Evolutionary conservation across 2,888 invertebrate species (phyloP), one percentile per base, ranked within the genome.

Genomic region (Aromia moschata): DNA sequence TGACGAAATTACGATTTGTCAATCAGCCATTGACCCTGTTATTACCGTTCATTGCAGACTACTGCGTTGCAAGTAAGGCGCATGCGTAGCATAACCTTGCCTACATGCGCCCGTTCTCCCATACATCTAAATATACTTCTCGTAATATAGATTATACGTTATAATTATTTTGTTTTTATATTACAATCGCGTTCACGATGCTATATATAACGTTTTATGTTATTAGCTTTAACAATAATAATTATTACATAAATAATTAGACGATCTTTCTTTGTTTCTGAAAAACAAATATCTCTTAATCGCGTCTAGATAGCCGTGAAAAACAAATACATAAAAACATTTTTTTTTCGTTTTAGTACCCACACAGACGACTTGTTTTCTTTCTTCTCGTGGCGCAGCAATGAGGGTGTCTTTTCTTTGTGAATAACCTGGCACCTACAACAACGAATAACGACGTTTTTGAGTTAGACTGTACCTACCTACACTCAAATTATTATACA

Each of bases 1-100:
- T 79, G 78, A 76, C 72, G 74, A 76, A 77, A 77, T 76, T 77
- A 75, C 75, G 76, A 78, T 77, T 79, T 78, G 76, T 79, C 78
- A 79, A 77, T 77, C 77, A 79, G 78, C 71, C 79, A 75, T 76
- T 79, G 79, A 79, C 78, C 79, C 77, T 77, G 74, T 75, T 77
- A 76, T 75, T 77, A 74, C 49, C 11, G 49, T 49, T 46, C 56
- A 44, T 63, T 65, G 62, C 63, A 68, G 67, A 68, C 67, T 63
- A 68, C 62, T 65, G 67, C 67, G 63, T 40, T 62, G 61, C 52
- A 53, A 43, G 43, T 49, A 56, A 10, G 54, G 56, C 65, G 65
- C 65, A 40, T 58, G 64, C 64, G 60, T 64, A 62, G 63, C 61
- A 63, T 67, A 67, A 67, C 67, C 67, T 67, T 65, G 63, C 65